phyloP scores from a whole-genome alignment of 1,140 invertebrate species.

The Acromyrmex charruanus region DNA sequence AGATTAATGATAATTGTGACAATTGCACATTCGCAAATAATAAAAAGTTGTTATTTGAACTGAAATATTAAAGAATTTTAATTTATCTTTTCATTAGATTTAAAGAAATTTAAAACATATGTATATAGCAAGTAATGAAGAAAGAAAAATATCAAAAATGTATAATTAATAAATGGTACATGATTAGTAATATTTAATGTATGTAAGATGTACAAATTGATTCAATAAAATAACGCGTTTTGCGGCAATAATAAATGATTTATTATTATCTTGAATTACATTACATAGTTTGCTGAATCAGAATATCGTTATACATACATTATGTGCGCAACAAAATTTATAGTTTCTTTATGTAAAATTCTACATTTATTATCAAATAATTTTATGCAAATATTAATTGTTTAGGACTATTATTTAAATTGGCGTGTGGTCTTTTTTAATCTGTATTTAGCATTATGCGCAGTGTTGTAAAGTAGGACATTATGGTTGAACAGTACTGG shows the following conservation, averaged over 20 bases:
- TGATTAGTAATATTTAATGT: no score
- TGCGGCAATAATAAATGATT: neutral
- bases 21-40: neutral
- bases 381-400: no score
- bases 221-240: neutral
- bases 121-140: no score
- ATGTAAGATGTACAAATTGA: neutral
- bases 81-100: no score
- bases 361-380: no score
- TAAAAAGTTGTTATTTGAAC: neutral
- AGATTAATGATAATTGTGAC: neutral
- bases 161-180: no score
- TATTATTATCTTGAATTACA: neutral
- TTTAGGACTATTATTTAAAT: no score
- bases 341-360: no score
- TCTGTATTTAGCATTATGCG: neutral
- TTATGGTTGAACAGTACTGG: constrained; percentile 26
- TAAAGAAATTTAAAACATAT: no score
- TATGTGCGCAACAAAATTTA: neutral
- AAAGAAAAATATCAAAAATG: no score
- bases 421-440: no score
- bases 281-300: neutral
- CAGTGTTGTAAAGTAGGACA: constrained; percentile 35
- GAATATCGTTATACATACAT: neutral
- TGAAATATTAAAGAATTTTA: no score